Evolutionary conservation across 2,113 vertebrate species (phyloP), one percentile per base, ranked within the genome.

Genomic region (Ceratotherium simum): DNA sequence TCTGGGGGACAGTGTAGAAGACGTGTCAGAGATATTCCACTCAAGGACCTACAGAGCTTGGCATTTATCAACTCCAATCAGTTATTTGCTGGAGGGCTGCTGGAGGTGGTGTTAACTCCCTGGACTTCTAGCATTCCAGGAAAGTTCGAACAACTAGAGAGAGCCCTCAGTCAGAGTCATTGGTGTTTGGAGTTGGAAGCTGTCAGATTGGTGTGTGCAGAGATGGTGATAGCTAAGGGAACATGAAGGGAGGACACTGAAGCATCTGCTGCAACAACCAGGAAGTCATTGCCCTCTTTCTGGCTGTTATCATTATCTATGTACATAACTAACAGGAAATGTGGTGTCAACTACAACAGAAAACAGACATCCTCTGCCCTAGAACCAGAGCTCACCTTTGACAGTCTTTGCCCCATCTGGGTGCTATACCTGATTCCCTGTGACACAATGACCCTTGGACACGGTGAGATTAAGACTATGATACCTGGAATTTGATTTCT

Each of bases 161-260:
- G 65, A 67, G 39, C 25, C 33, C 6, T 72, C 18, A 17, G 56
- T 33, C 18, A 23, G 56, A 56, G 33, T 17, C 23, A 14, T 14
- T 31, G 60, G 18, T 54, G 13, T 46, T 87, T 27, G 5, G 16
- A 31, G 5, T 31, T 25, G 8, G 62, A 69, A 83, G 76, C 29
- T 9, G 8, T 60, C 54, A 58, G 62, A 11, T 13, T 56, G 36
- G 5, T 3, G 0, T 12, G 23, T 25, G n/a, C 27, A 48, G 62
- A 80, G 91, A 65, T 16, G 46, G 46, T 54, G 33, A 14, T 13
- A 46, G 42, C 42, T 33, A 48, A 72, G n/a, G 33, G 1, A 12
- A 33, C 8, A 0, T 1, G 36, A 56, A 70, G 46, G 21, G 23
- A 58, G 3, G 56, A 0, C 7, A n/a, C 10, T 2, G 8, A 17